These are phyloP conservation scores for Dendrolimus kikuchii DNA, from an alignment of 1,140 invertebrate genomes.

Conservation along the genomic window DNA sequence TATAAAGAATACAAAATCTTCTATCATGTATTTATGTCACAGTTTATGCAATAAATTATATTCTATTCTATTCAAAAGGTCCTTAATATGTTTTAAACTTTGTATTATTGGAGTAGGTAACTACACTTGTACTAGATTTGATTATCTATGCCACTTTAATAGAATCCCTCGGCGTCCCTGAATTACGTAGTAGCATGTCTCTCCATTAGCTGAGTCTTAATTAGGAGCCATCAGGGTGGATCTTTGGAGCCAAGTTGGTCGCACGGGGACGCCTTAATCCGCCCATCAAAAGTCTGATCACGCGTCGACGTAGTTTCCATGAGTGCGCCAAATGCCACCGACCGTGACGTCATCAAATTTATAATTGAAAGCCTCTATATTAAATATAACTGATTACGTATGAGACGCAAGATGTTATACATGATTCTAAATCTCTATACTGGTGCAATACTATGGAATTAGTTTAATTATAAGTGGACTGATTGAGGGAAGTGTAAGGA, in stretches of 20 bases:
- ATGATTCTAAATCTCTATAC: too few species aligned
- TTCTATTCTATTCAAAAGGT: too few species aligned
- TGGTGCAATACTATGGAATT: too few species aligned
- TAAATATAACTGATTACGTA: not conserved
- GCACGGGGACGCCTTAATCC: constrained; percentile 33
- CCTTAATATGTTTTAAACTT: too few species aligned
- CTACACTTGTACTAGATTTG: constrained; percentile 4
- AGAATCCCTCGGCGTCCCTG: constrained; percentile 12
- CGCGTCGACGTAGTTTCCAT: constrained; percentile 41
- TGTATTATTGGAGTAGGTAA: too few species aligned
- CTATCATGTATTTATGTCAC: too few species aligned
- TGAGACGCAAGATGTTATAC: too few species aligned
- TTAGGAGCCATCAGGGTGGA: constrained; percentile 31
- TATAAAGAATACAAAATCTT: too few species aligned
- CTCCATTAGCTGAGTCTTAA: constrained; percentile 39
- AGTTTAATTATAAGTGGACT: too few species aligned
- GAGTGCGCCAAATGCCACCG: constrained; percentile 42
- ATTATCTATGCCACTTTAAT: constrained; percentile 11
- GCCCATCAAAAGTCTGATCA: constrained; percentile 43
- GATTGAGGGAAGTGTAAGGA: too few species aligned
- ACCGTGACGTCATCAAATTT: constrained; percentile 20
- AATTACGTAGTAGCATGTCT: constrained; percentile 27
- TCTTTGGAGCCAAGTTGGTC: constrained; percentile 33
- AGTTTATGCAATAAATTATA: too few species aligned
- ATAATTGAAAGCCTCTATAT: constrained; percentile 21